phyloP scores from a whole-genome alignment of 2,888 invertebrate genomes.

The Oscheius sp. region DNA sequence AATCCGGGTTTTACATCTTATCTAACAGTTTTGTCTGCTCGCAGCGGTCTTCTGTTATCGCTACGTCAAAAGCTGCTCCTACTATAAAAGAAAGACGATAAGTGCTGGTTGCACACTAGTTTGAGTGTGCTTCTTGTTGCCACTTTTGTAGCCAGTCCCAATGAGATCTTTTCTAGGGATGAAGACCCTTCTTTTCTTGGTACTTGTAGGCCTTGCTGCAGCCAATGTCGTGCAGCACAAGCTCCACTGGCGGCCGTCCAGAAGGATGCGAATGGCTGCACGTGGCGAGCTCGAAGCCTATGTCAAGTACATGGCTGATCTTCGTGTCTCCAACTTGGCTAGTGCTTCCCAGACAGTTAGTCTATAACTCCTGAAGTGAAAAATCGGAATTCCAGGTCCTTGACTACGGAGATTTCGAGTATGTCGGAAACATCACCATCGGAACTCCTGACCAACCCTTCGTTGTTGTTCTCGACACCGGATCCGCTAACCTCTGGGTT shows the following conservation, averaged over 20 bases:
- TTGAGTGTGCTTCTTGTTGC: neutral
- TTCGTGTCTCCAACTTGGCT: constrained; percentile 43
- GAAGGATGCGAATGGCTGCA: constrained; percentile 50
- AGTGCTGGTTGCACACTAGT: neutral
- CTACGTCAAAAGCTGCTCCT: constrained; percentile 25
- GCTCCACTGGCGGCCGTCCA: constrained; percentile 52
- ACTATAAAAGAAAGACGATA: constrained; percentile 28
- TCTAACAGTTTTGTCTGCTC: constrained; percentile 11
- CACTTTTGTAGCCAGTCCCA: neutral
- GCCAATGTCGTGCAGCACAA: constrained; percentile 59
- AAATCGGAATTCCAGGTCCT: constrained; percentile 26
- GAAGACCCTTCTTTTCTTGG: constrained; percentile 48
- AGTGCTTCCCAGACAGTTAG: constrained; percentile 47
- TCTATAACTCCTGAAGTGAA: neutral
- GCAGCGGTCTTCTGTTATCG: neutral
- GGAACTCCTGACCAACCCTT: constrained; percentile 59
- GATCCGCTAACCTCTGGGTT: constrained; percentile 64
- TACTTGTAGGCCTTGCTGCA: constrained; percentile 57
- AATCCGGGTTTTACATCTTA: constrained; percentile 7
- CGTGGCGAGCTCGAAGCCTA: constrained; percentile 52
- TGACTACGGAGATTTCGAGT: constrained; percentile 66
- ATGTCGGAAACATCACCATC: constrained; percentile 74
- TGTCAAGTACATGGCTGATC: constrained; percentile 45
- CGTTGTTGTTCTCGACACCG: constrained; percentile 64
- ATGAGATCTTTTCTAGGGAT: constrained; percentile 18